Evolutionary conservation across 2,113 vertebrate genomes (phyloP).

Genomic region (Rousettus leschenaultii): DNA sequence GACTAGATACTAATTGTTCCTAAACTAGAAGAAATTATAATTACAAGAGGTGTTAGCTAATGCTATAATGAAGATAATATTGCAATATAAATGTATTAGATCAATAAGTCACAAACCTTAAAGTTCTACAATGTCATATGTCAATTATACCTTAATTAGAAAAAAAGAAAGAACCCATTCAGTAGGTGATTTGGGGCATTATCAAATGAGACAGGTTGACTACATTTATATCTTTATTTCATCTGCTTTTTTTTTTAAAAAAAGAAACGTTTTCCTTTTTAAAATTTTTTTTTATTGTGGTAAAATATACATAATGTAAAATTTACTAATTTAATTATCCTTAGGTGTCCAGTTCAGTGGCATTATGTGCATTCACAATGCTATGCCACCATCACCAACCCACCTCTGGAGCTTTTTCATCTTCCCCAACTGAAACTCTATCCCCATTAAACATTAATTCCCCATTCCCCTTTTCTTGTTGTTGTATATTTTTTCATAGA

Average conservation of each 20-base stretch:
- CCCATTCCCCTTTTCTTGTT: neutral
- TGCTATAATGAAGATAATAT: too few relatives aligned
- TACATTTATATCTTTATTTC: neutral
- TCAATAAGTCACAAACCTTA: neutral
- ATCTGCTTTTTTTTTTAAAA: neutral
- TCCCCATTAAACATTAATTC: neutral
- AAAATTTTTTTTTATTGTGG: neutral
- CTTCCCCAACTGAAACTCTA: neutral
- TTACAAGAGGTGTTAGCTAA: neutral
- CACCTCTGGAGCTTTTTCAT: neutral
- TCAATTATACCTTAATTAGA: neutral
- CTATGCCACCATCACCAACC: fast-evolving
- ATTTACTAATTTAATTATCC: neutral
- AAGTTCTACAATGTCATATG: neutral
- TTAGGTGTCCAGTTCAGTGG: neutral
- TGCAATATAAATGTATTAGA: neutral
- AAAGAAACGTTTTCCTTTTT: neutral
- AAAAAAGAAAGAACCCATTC: neutral
- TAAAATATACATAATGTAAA: neutral
- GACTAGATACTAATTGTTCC: neutral
- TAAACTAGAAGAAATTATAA: neutral
- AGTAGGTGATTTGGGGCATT: neutral
- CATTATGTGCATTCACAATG: neutral
- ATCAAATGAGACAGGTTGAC: neutral
- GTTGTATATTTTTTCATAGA: neutral